Evolutionary conservation across 1,140 invertebrate species (phyloP).

Genomic region (Megalopta genalis): DNA sequence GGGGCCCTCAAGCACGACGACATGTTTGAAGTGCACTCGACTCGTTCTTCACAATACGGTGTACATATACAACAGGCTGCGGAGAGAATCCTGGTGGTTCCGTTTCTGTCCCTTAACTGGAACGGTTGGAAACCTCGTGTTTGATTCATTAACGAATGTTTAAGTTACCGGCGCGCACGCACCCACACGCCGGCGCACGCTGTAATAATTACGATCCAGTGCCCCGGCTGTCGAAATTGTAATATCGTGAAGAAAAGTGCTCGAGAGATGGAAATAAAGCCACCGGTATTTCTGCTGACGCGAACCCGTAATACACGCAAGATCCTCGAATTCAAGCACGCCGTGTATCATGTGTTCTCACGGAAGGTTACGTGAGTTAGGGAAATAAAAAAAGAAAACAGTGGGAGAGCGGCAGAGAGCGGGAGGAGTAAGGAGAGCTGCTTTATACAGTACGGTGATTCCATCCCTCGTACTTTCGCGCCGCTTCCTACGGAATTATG

Average conservation of each 20-base stretch:
- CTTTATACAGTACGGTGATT: constrained; percentile 23
- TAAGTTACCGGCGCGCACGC: background rate
- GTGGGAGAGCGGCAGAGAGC: too few species aligned
- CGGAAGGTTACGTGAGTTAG: constrained; percentile 38
- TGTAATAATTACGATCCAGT: background rate
- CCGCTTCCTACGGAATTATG: background rate
- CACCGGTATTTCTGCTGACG: constrained; percentile 20
- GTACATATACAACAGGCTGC: background rate
- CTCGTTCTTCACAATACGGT: background rate
- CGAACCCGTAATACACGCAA: constrained; percentile 14
- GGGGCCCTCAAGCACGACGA: background rate
- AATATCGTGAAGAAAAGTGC: background rate
- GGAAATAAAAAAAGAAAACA: constrained; percentile 22
- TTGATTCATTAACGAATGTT: background rate
- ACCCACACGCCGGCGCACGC: too few species aligned
- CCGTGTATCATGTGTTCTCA: constrained; percentile 35
- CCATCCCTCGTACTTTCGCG: background rate
- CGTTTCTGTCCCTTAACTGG: background rate
- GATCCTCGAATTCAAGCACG: constrained; percentile 39
- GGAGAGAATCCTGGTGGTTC: background rate
- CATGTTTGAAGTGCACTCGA: constrained; percentile 1
- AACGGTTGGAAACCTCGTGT: too few species aligned
- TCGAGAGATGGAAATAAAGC: constrained; percentile 26
- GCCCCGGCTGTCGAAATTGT: background rate
- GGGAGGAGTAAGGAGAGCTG: background rate